Base-by-base conservation (phyloP, 2,113 vertebrate genomes). In the Octodon degus region DNA sequence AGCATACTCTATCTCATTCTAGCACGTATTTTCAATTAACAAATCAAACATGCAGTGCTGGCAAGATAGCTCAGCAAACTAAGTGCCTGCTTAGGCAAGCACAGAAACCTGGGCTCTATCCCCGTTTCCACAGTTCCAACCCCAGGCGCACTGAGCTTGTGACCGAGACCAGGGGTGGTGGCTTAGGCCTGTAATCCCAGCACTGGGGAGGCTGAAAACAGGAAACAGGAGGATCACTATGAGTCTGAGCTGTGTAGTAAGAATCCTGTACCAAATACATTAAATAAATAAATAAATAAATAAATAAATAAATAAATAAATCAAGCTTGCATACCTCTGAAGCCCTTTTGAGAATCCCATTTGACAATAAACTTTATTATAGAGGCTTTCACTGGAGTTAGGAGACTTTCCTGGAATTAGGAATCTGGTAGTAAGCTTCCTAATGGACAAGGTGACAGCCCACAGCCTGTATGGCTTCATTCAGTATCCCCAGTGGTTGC, bases 1-100 rank as follows among this genome's bases (percentile, higher is more conserved):
- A 4, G 50, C 22, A 81, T 2, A 53, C 10, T 2, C 25, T 43
- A 50, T 27, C 17, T 70, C 19, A 12, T 72, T 86, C 43, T 60
- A 40, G n/a, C 30, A 55, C 80, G 86, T 22, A 76, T 95, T 89
- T 65, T 53, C 43, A 65, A 12, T 81, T 87, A 96, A 80, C 89
- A 91, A 77, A 67, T n/a, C 25, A 5, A 62, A 92, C 24, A 81
- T 13, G n/a, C n/a, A 74, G 16, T 16, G 17, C 55, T 58, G 55
- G 55, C 16, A 19, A 58, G 55, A 58, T 58, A 58, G 55, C 55
- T 58, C 17, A 58, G 55, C 16, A 58, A 58, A 58, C 55, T 58
- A 58, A 58, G 55, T 19, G 55, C 17, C 55, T 58, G 14, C 16
- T 58, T 55, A 55, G 55, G 55, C 14, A 55, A 55, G 55, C 55